Conservation (phyloP, 2,797 vertebrate species). For the Trachops cirrhosus region DNA sequence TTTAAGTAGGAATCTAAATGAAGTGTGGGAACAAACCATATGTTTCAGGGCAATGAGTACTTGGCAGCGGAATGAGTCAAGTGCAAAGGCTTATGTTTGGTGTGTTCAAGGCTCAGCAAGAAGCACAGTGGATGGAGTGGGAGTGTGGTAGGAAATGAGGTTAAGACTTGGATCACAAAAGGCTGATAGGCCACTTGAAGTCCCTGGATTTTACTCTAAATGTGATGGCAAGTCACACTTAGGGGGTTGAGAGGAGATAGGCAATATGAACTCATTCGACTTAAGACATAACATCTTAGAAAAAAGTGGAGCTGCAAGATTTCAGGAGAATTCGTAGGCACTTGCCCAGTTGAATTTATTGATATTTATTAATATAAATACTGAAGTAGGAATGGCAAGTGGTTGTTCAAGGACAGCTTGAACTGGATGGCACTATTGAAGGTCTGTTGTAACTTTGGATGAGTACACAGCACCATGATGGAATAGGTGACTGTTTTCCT, state of each 20-base stretch:
- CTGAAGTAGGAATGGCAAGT: neutral
- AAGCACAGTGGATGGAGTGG: neutral
- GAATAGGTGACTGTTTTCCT: neutral
- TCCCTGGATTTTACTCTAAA: conserved; percentile 24
- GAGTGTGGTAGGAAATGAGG: neutral
- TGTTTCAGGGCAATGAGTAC: neutral
- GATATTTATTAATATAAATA: conserved; percentile 27
- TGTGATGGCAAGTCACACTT: neutral
- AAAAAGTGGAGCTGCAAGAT: neutral
- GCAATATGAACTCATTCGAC: neutral
- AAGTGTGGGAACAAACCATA: neutral
- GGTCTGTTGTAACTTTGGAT: neutral
- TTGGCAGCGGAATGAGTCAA: neutral
- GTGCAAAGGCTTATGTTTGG: neutral
- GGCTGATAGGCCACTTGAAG: neutral
- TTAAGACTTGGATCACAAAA: neutral
- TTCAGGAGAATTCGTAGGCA: neutral
- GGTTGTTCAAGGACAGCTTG: neutral
- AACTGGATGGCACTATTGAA: neutral
- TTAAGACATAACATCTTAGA: neutral
- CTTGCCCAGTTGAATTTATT: neutral
- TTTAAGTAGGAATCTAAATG: neutral
- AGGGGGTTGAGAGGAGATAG: neutral
- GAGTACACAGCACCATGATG: neutral
- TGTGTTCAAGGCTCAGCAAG: neutral